Evolutionary conservation across 2,797 vertebrate species (phyloP), one percentile per base, ranked within the genome.

Genomic region (Sphenodon punctatus): DNA sequence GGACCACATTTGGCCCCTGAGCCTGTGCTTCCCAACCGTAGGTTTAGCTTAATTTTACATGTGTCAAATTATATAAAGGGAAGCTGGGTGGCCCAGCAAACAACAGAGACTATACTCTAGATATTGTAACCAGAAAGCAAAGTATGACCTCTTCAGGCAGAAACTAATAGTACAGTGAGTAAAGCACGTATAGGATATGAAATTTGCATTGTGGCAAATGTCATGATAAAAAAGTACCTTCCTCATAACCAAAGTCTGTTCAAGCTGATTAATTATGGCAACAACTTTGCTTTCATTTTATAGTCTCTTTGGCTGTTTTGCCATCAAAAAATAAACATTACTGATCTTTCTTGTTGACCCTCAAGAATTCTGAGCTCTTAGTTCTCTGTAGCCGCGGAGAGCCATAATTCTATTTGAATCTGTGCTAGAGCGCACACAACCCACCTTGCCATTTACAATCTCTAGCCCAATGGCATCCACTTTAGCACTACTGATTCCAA

Each of bases 401-500:
- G n/a, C n/a, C n/a, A n/a, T n/a, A n/a, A n/a, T n/a, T n/a, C n/a
- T n/a, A n/a, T n/a, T n/a, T n/a, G n/a, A n/a, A n/a, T n/a, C n/a
- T n/a, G n/a, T n/a, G n/a, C n/a, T n/a, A n/a, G n/a, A n/a, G 10
- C 67, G 19, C 9, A 27, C 22, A 71, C 8, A 51, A 56, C 94
- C 70, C 77, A 98, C 97, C 97, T 98, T 98, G 93, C 98, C 97
- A 1, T 95, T 93, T 30, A 98, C 85, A 41, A 99, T 94, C 91
- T 99, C 98, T 79, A 99, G 88, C 12, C 98, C 98, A 5, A 99
- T 90, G 22, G 98, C 98, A 10, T 99, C 98, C 4, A 99, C 97
- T 68, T 97, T 98, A 7, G 97, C 95, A 4, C 97, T 99, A 94
- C 98, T 99, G 91, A 99, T 92, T 4, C 98, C 98, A 2, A 99